A percentile compares a stretch with the other conserved stretches of the same genome.
phyloP scores from a whole-genome alignment of 2,113 vertebrate genomes.

The Pedionomus torquatus region DNA sequence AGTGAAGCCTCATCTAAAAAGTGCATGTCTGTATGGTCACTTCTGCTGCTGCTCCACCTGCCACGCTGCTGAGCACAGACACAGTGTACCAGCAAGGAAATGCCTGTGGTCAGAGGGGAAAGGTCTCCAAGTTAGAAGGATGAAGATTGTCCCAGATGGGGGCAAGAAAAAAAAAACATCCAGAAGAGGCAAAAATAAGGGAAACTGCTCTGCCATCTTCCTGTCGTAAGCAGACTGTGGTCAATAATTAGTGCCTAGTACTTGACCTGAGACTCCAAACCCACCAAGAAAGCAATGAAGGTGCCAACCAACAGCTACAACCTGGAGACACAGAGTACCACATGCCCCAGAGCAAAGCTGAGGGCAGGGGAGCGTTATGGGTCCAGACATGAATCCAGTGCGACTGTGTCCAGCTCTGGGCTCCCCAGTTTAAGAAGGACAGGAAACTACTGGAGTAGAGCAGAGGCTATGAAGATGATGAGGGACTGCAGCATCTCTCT shows the following conservation, averaged over 20 bases:
- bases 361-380: background rate
- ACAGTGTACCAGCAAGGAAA: background rate
- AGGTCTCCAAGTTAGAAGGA: background rate
- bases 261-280: background rate
- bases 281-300: background rate
- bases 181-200: background rate
- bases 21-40: accelerated
- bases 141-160: background rate
- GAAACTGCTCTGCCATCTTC: background rate
- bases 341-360: background rate
- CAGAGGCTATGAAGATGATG: too few relatives aligned
- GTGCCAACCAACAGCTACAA: background rate
- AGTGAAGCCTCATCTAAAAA: background rate
- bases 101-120: background rate
- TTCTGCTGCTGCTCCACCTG: background rate
- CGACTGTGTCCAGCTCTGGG: too few relatives aligned
- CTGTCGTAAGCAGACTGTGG: background rate
- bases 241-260: background rate
- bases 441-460: too few relatives aligned
- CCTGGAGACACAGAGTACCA: accelerated
- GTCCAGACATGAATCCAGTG: accelerated
- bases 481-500: too few relatives aligned
- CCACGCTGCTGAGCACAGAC: background rate
- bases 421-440: too few relatives aligned
- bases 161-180: accelerated